Evolutionary conservation across 2,888 invertebrate species (phyloP).

Genomic region (Terebella lapidaria): DNA sequence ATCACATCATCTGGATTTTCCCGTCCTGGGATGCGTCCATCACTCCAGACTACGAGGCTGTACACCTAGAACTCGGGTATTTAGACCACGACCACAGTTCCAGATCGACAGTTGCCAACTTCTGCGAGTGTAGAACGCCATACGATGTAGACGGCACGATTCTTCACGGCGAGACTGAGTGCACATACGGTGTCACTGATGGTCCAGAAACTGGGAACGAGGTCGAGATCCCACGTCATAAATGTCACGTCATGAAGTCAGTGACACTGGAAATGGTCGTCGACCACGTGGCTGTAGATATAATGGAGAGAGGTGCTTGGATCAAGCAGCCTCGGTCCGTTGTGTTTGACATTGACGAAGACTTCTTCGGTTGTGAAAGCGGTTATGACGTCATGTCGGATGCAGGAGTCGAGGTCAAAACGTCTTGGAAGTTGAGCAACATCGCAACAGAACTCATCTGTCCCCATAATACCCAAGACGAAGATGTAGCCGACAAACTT

Average conservation of each 20-base stretch:
- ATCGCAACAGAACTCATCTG: conserved; percentile 5
- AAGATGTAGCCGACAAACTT: conserved; percentile 5
- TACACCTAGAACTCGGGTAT: background rate
- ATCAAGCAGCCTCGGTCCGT: background rate
- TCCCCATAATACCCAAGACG: conserved; percentile 6
- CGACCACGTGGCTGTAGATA: conserved; percentile 9
- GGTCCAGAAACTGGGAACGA: background rate
- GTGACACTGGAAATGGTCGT: background rate
- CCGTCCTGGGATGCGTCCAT: conserved; percentile 14
- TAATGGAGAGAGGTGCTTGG: background rate
- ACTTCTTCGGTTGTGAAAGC: conserved; percentile 16
- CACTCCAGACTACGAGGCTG: background rate
- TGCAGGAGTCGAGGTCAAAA: too few relatives aligned
- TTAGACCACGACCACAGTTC: background rate
- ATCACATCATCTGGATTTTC: conserved; percentile 12
- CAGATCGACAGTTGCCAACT: too few relatives aligned
- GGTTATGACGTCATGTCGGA: background rate
- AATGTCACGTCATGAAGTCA: background rate
- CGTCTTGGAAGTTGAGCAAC: too few relatives aligned
- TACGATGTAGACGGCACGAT: background rate
- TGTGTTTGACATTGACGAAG: conserved; percentile 16
- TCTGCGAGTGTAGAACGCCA: conserved; percentile 7
- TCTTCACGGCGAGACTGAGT: too few relatives aligned
- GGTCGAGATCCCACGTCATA: background rate
- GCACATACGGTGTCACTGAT: background rate